These are phyloP conservation scores for Malaclemys terrapin DNA, from an alignment of 2,113 vertebrate genomes.

Conservation along the genomic window DNA sequence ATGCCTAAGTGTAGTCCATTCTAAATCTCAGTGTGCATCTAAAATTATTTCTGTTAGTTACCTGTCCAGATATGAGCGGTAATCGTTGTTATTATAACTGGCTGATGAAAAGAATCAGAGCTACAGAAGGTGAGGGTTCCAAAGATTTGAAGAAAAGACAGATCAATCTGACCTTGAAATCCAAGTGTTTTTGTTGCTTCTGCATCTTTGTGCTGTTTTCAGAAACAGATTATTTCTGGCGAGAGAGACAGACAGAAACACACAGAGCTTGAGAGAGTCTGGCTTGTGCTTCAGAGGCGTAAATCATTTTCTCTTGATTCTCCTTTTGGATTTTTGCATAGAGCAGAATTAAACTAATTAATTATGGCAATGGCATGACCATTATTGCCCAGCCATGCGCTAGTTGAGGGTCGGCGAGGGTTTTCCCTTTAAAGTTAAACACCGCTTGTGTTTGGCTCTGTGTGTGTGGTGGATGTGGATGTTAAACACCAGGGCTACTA, in stretches of 20 bases:
- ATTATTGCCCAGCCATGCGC: neutral
- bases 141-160: slow-evolving; percentile 7
- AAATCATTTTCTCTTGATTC: neutral
- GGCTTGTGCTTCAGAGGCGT: neutral
- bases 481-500: neutral
- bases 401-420: neutral
- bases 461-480: neutral
- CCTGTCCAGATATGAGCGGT: neutral
- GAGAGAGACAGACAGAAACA: neutral
- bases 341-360: neutral
- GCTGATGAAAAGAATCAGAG: neutral
- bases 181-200: neutral
- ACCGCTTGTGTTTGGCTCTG: neutral
- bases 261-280: neutral
- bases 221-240: neutral
- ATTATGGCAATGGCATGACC: neutral
- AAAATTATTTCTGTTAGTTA: neutral
- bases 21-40: neutral
- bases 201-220: neutral
- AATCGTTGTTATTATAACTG: neutral
- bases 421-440: neutral
- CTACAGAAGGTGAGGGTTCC: neutral
- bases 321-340: neutral
- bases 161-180: slow-evolving; percentile 2
- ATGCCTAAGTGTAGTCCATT: neutral